A percentile compares a stretch with the other conserved stretches of the same genome.
These are phyloP conservation scores for Lampris megalopsis DNA, from an alignment of 2,113 vertebrate species.

Conservation along the genomic window DNA sequence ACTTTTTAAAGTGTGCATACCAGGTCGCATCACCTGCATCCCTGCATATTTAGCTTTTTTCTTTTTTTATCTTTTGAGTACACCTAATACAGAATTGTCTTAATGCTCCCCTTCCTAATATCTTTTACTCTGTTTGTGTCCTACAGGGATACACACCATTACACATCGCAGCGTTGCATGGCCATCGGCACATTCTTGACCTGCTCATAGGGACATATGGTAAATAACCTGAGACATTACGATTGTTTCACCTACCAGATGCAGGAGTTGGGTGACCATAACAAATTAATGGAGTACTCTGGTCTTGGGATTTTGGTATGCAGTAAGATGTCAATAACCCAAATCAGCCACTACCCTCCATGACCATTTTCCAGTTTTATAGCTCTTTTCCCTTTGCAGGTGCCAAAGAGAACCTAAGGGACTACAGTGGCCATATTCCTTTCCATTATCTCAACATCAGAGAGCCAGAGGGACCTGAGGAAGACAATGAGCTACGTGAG, in stretches of 20 bases:
- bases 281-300: background rate
- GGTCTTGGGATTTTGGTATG: slow-evolving; percentile 9
- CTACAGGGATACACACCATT: slow-evolving; percentile 85
- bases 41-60: background rate
- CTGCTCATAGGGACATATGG: slow-evolving; percentile 80
- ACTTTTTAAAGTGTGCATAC: background rate
- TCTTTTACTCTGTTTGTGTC: background rate
- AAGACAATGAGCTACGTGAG: slow-evolving; percentile 77
- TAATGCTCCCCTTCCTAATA: background rate
- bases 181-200: slow-evolving; percentile 80
- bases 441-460: slow-evolving; percentile 77
- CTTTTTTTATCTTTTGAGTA: background rate
- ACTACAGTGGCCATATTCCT: slow-evolving; percentile 84
- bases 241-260: background rate
- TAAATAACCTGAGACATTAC: slow-evolving; percentile 47
- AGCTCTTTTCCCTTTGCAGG: slow-evolving; percentile 64
- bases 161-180: slow-evolving; percentile 85
- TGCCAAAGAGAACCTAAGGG: slow-evolving; percentile 83
- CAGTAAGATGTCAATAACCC: slow-evolving; percentile 22
- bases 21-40: background rate
- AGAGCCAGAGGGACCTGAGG: slow-evolving; percentile 57
- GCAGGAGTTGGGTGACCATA: background rate
- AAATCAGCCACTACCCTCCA: slow-evolving; percentile 17
- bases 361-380: slow-evolving; percentile 19
- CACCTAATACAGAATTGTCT: too few species aligned